Evolutionary conservation across 2,888 invertebrate species (phyloP).

Genomic region (Smittia sp.): DNA sequence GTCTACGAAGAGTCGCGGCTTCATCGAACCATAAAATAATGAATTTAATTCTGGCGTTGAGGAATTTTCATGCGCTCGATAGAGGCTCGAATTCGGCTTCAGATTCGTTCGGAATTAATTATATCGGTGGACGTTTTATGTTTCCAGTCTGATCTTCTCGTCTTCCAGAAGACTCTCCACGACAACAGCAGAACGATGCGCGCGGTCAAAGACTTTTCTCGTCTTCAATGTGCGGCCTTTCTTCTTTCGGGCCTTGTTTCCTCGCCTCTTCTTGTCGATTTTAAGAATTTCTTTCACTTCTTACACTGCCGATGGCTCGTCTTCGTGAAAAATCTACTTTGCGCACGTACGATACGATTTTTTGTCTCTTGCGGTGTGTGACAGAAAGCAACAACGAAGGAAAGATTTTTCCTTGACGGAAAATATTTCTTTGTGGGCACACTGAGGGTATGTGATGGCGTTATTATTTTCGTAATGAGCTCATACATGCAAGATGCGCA

Average conservation of each 20-base stretch:
- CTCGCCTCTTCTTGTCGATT: not conserved
- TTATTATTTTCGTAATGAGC: no score
- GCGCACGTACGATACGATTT: not conserved
- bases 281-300: conserved; percentile 9
- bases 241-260: not conserved
- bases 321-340: not conserved
- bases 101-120: not conserved
- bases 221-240: conserved; percentile 31
- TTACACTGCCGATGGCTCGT: not conserved
- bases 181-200: conserved; percentile 17
- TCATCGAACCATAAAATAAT: conserved; percentile 41
- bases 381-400: no score
- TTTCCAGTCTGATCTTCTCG: conserved; percentile 11
- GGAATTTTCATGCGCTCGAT: conserved; percentile 17
- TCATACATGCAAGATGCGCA: no score
- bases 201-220: conserved; percentile 39
- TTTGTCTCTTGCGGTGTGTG: not conserved
- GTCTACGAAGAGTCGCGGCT: not conserved
- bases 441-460: no score
- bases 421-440: no score
- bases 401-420: no score
- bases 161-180: not conserved
- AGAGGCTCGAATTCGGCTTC: not conserved
- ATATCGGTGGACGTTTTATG: not conserved
- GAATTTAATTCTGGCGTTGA: conserved; percentile 38